Conservation (phyloP, 2,888 invertebrate species). For the Eurois occulta region DNA sequence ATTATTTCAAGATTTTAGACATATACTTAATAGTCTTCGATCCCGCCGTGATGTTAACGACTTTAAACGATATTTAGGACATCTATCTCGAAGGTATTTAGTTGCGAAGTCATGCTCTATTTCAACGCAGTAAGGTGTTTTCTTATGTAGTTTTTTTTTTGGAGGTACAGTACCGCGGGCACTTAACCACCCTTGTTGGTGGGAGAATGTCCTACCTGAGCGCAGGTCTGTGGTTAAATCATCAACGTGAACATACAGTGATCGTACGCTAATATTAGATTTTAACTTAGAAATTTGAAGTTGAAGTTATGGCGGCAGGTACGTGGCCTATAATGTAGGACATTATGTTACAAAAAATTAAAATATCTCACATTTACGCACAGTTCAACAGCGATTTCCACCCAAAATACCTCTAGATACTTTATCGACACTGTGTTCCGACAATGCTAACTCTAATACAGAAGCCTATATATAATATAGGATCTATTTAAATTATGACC, state of each 20-base stretch:
- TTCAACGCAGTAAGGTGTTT: background rate
- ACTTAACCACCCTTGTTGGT: background rate
- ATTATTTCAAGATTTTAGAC: conserved; percentile 27
- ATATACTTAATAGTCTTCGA: background rate
- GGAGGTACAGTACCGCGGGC: background rate
- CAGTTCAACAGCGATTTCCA: background rate
- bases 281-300: background rate
- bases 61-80: background rate
- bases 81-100: too few species aligned
- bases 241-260: background rate
- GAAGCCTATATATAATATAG: background rate
- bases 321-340: background rate
- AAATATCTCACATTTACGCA: background rate
- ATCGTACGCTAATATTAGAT: background rate
- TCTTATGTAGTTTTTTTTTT: background rate
- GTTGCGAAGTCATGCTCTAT: background rate
- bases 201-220: background rate
- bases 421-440: background rate
- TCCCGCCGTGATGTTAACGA: background rate
- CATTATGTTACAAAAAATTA: background rate
- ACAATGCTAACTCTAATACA: background rate
- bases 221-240: background rate
- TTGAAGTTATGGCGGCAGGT: background rate
- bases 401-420: background rate
- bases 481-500: background rate